These are phyloP conservation scores for Cantharis flavilabris DNA, from an alignment of 2,888 invertebrate genomes.

Conservation along the genomic window DNA sequence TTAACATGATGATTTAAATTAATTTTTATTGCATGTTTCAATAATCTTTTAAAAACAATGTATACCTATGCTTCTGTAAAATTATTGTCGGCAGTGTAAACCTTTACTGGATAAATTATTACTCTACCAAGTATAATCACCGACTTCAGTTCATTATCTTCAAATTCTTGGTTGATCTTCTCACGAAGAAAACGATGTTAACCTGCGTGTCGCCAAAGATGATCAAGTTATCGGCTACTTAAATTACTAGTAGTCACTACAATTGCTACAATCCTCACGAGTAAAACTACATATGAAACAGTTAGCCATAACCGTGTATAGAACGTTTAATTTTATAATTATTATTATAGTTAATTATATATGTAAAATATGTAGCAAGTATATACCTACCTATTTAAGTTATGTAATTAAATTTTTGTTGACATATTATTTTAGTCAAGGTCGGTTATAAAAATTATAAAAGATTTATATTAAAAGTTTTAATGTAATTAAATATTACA, in stretches of 20 bases:
- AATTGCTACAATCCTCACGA: background rate
- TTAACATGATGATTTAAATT: background rate
- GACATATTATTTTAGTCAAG: background rate
- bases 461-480: background rate
- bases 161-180: slow-evolving; percentile 5
- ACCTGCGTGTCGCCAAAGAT: slow-evolving; percentile 15
- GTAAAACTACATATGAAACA: background rate
- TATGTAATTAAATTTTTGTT: background rate
- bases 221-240: slow-evolving; percentile 5
- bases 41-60: background rate
- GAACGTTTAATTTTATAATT: background rate
- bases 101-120: background rate
- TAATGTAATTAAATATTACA: background rate
- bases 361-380: background rate
- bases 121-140: background rate
- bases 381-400: background rate
- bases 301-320: background rate
- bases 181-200: slow-evolving; percentile 10
- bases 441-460: background rate
- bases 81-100: background rate
- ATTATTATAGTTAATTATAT: background rate
- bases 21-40: background rate
- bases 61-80: background rate
- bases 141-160: background rate
- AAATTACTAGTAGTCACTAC: background rate